phyloP scores from a whole-genome alignment of 2,113 vertebrate genomes.

The Mirounga angustirostris region DNA sequence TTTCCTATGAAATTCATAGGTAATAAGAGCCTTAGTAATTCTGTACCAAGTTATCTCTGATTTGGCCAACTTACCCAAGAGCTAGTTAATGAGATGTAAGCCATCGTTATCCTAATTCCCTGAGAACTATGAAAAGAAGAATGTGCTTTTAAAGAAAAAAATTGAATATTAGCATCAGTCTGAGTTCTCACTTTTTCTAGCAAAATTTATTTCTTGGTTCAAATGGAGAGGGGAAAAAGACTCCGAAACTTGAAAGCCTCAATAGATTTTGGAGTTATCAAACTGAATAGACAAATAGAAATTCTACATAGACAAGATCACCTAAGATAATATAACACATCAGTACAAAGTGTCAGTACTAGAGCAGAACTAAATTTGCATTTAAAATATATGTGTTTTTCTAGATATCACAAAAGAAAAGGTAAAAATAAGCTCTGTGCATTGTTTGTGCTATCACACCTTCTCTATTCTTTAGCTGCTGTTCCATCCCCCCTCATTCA shows the following conservation, averaged over 20 bases:
- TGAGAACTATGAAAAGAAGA: background rate
- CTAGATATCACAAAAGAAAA: background rate
- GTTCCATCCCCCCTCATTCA: background rate
- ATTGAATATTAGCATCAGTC: background rate
- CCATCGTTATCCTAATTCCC: background rate
- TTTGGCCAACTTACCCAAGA: background rate
- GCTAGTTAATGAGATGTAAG: background rate
- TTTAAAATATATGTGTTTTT: background rate
- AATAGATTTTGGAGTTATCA: background rate
- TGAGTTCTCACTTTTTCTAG: background rate
- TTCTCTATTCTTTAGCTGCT: background rate
- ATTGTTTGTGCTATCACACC: background rate
- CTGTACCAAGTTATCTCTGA: background rate
- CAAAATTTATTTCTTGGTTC: conserved; percentile 11
- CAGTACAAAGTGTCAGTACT: background rate
- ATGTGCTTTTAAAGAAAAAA: background rate
- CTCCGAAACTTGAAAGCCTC: background rate
- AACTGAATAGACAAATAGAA: conserved; percentile 46
- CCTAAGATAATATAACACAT: background rate
- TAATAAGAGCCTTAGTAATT: background rate
- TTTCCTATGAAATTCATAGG: background rate
- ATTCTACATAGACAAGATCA: background rate
- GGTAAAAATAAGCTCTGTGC: background rate
- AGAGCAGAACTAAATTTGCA: background rate
- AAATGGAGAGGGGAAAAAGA: background rate